Conservation (phyloP, 2,888 invertebrate species). For the Scaptomyza tumidula region DNA sequence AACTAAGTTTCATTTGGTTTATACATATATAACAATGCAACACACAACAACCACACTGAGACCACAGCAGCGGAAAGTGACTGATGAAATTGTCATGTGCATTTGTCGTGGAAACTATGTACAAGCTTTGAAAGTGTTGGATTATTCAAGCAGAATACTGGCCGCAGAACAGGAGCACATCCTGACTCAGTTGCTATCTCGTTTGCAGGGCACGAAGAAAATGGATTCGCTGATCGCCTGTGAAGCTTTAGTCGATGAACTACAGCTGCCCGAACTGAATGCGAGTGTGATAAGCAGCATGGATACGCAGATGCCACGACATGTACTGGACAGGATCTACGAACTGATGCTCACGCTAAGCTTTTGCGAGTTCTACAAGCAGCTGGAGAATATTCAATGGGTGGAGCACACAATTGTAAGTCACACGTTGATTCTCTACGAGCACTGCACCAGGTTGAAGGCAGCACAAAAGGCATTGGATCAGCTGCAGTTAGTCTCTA, state of each 20-base stretch:
- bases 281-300: constrained; percentile 14
- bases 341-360: constrained; percentile 20
- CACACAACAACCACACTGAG: constrained; percentile 2
- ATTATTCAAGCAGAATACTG: constrained; percentile 6
- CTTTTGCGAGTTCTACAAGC: constrained; percentile 26
- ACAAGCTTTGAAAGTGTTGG: constrained; percentile 26
- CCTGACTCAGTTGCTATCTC: constrained; percentile 16
- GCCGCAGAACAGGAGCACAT: constrained; percentile 26
- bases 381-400: constrained; percentile 42
- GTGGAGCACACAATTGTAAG: constrained; percentile 52
- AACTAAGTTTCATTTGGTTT: background rate
- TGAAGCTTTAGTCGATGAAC: constrained; percentile 10
- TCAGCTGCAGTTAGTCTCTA: constrained; percentile 5
- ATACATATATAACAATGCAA: background rate
- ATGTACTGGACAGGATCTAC: constrained; percentile 23
- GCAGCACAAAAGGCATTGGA: constrained; percentile 23
- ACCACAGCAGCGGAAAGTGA: constrained; percentile 38
- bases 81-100: constrained; percentile 25
- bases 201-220: constrained; percentile 15
- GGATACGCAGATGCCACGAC: constrained; percentile 35
- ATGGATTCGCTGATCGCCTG: constrained; percentile 31
- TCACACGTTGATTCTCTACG: constrained; percentile 39
- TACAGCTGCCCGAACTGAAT: constrained; percentile 28
- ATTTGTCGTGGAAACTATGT: constrained; percentile 44
- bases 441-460: constrained; percentile 45